Base-by-base conservation (phyloP, 64 coral and sea anemone species). In the Pocillopora damicornis region DNA sequence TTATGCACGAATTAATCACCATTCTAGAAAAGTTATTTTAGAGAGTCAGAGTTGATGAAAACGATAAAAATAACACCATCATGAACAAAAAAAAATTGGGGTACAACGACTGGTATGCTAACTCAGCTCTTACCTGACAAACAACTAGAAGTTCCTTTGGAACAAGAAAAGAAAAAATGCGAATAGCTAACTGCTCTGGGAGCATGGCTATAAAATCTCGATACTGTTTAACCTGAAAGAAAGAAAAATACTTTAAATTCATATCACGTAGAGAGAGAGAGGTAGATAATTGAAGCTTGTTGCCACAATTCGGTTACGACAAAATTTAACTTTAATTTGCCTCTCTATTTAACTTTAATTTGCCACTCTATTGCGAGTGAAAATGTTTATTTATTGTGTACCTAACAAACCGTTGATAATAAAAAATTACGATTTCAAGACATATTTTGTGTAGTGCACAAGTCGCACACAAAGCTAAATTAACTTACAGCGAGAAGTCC, bases 191-290 rank as follows among this genome's bases (percentile, higher is more conserved):
- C 60, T 92, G 78, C 65, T 92, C 88, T 59, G 97, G 93, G 51
- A 99, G 82, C 64, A 90, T 64, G 6, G 90, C 42, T 56, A 99
- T 90, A 45, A 99, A 99, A 80, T 99, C 97, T 76, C 90, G 87
- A 79, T 92, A 99, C 88, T 95, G 90, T 90, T 89, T 91, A 76
- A 99, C 96, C 95, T 98, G 58, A 10, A 76, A 22, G 23, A 14
- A 73, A 89, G 18, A 36, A 63, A 2, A 37, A 87, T 0, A 36
- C 63, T 51, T 2, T 60, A 22, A 30, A 30, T 85, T 64, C n/a
- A 71, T 72, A 63, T 25, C 16, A 71, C 1, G 60, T 0, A 45
- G 30, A 13, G 22, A 75, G 13, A 63, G 16, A 11, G 16, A 60
- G 14, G 16, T 37, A 12, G 35, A 76, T 20, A 75, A 87, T 5